Conservation (phyloP, 2,888 invertebrate genomes). For the Diplolepis rosae region DNA sequence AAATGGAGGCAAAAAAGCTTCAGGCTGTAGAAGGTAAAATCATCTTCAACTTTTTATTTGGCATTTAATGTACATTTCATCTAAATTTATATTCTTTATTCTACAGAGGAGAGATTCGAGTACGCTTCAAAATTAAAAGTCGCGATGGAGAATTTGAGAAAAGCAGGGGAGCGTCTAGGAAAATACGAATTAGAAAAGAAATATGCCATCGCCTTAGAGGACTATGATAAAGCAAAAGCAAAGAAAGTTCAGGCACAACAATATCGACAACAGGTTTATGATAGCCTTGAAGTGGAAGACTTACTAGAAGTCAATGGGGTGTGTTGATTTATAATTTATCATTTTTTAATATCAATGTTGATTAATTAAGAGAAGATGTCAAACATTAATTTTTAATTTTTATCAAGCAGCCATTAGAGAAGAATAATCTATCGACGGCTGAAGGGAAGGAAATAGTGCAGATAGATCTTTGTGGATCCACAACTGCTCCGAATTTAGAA, state of each 20-base stretch:
- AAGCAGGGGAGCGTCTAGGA: constrained; percentile 91
- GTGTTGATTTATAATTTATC: constrained; percentile 57
- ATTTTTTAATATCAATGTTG: not conserved
- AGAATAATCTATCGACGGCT: constrained; percentile 63
- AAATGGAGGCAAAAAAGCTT: constrained; percentile 90
- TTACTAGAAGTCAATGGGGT: constrained; percentile 88
- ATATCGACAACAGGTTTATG: constrained; percentile 84
- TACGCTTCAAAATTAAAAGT: constrained; percentile 93
- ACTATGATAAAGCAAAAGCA: constrained; percentile 91
- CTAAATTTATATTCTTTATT: too few species aligned
- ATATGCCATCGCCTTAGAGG: constrained; percentile 93
- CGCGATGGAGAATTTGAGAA: constrained; percentile 87
- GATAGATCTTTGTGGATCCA: constrained; percentile 54
- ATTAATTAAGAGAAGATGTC: not conserved
- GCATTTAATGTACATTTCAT: not conserved
- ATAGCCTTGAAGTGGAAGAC: constrained; percentile 83
- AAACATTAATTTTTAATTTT: not conserved
- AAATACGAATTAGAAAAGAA: constrained; percentile 93
- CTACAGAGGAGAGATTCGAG: constrained; percentile 91
- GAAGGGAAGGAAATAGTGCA: constrained; percentile 61
- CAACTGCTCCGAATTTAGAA: constrained; percentile 53
- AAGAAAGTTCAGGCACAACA: constrained; percentile 94
- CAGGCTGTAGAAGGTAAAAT: constrained; percentile 87
- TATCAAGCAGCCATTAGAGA: constrained; percentile 62
- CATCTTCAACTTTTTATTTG: not conserved